Percentiles rank a stretch among this genome's conserved stretches.
phyloP scores from a whole-genome alignment of 2,888 invertebrate species.

The Argyresthia goedartella region DNA sequence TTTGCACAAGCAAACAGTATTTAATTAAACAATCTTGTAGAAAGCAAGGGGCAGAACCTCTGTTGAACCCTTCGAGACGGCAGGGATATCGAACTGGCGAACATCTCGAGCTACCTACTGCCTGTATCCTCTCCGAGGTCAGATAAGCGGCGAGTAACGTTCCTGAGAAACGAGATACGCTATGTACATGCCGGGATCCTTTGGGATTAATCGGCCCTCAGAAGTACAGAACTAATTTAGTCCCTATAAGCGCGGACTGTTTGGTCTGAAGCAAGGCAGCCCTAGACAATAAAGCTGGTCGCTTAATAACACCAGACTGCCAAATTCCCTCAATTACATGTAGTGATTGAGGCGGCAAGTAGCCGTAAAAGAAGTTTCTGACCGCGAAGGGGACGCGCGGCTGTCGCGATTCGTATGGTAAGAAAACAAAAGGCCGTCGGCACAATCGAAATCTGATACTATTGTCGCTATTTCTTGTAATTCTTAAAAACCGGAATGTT shows the following conservation, averaged over 20 bases:
- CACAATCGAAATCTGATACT: too few species aligned
- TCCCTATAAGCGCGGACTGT: neutral
- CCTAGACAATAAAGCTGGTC: neutral
- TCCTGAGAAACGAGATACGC: constrained; percentile 23
- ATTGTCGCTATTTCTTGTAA: too few species aligned
- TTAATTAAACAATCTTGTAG: constrained; percentile 40
- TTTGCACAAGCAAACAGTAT: constrained; percentile 32
- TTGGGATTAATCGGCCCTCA: constrained; percentile 19
- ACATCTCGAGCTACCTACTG: constrained; percentile 19
- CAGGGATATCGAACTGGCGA: constrained; percentile 33
- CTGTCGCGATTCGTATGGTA: too few species aligned
- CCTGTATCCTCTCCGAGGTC: constrained; percentile 11
- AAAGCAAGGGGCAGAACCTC: constrained; percentile 32
- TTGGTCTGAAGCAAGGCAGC: neutral
- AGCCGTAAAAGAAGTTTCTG: too few species aligned
- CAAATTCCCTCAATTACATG: neutral
- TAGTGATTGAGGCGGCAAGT: constrained; percentile 3
- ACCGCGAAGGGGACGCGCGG: too few species aligned
- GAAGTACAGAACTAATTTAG: neutral
- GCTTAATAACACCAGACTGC: neutral
- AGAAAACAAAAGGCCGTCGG: too few species aligned
- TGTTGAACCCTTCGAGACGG: constrained; percentile 25
- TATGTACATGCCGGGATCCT: constrained; percentile 14
- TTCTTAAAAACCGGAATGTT: too few species aligned
- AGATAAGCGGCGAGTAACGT: constrained; percentile 23